These are phyloP conservation scores for Papilio dardanus DNA, from an alignment of 1,140 invertebrate species.

Conservation along the genomic window DNA sequence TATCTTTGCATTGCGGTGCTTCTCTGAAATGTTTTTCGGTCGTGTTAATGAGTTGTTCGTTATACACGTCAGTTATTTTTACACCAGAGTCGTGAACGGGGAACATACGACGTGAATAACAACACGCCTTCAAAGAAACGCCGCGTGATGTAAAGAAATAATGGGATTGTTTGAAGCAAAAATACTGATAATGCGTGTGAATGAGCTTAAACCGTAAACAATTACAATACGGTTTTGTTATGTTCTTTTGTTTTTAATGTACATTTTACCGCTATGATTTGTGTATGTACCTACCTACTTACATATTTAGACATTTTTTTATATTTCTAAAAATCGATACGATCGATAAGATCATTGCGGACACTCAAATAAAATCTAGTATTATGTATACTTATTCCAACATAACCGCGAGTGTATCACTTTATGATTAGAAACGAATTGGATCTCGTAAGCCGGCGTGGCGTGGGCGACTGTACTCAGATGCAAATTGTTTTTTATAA, in stretches of 20 bases:
- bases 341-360: too few relatives aligned
- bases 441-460: background rate
- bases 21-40: slow-evolving; percentile 28
- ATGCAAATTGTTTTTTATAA: slow-evolving; percentile 26
- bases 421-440: background rate
- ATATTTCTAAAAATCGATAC: background rate
- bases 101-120: slow-evolving; percentile 30
- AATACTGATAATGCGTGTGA: slow-evolving; percentile 15
- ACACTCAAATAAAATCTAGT: too few relatives aligned
- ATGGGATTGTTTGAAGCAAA: slow-evolving; percentile 9
- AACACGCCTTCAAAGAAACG: slow-evolving; percentile 6
- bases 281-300: background rate
- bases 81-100: slow-evolving; percentile 28
- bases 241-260: background rate
- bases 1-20: background rate
- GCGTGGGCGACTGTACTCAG: background rate
- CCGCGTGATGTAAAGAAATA: slow-evolving; percentile 11
- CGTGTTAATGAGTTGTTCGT: slow-evolving; percentile 37
- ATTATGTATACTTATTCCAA: too few relatives aligned
- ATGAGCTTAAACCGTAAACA: slow-evolving; percentile 18
- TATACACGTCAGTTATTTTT: slow-evolving; percentile 34
- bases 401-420: background rate
- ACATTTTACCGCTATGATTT: background rate
- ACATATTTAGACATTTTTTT: background rate
- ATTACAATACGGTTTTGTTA: background rate